phyloP scores from a whole-genome alignment of 2,888 invertebrate genomes.

The Acronicta aceris region DNA sequence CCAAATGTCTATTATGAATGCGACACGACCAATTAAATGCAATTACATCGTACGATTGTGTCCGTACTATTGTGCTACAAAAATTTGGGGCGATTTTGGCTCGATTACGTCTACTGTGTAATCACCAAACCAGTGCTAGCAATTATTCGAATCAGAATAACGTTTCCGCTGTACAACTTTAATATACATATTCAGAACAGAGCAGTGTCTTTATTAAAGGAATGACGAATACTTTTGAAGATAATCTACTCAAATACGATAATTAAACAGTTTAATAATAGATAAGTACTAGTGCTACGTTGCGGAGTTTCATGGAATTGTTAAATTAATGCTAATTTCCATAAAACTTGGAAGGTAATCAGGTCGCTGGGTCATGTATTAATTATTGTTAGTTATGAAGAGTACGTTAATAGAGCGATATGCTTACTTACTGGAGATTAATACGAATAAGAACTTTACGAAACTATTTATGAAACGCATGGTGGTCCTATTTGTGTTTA shows the following conservation, averaged over 20 bases:
- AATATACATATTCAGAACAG: conserved; percentile 47
- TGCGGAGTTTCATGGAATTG: conserved; percentile 12
- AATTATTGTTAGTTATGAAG: conserved; percentile 6
- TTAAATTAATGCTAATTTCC: conserved; percentile 24
- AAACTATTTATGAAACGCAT: not conserved
- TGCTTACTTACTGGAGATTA: not conserved
- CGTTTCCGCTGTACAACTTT: conserved; percentile 59
- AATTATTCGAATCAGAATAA: conserved; percentile 64
- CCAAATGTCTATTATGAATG: conserved; percentile 56
- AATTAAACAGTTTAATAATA: conserved; percentile 29
- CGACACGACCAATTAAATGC: conserved; percentile 74
- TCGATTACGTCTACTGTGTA: conserved; percentile 68
- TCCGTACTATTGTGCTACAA: conserved; percentile 66
- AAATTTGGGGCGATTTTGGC: conserved; percentile 63
- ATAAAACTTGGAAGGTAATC: not conserved
- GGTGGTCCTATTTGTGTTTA: too few species aligned
- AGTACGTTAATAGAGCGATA: conserved; percentile 4
- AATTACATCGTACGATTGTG: conserved; percentile 68
- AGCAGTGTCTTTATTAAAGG: conserved; percentile 49
- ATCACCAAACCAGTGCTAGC: conserved; percentile 65
- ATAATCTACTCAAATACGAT: conserved; percentile 32
- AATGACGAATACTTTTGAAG: conserved; percentile 45
- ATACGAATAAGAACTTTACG: not conserved
- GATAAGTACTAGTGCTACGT: not conserved
- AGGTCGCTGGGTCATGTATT: conserved; percentile 15